Conservation (phyloP, 92 coral and sea anemone genomes). For the Porites divaricata region DNA sequence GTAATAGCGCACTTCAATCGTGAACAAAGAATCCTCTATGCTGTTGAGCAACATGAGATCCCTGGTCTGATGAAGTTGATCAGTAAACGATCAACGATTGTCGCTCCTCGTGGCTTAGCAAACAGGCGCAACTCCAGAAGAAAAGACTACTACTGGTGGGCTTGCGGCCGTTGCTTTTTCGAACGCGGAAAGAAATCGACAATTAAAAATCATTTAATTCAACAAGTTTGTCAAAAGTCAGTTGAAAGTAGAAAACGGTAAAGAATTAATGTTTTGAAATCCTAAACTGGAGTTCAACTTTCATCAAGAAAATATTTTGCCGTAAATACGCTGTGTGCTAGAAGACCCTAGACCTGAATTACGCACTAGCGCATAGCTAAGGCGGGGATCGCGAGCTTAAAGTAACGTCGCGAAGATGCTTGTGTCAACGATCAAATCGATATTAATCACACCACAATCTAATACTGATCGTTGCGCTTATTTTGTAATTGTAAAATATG, state of each 20-base stretch:
- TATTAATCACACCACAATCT: no score
- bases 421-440: no score
- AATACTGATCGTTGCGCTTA: no score
- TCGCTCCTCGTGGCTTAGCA: slow-evolving; percentile 8
- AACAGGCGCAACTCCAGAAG: slow-evolving; percentile 45
- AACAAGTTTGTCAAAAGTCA: slow-evolving; percentile 57
- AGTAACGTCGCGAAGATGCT: no score
- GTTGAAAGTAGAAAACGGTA: slow-evolving; percentile 1
- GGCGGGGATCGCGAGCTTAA: no score
- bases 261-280: no score
- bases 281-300: neutral
- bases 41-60: slow-evolving; percentile 31
- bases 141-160: slow-evolving; percentile 64
- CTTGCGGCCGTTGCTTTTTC: slow-evolving; percentile 62
- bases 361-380: no score
- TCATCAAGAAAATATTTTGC: no score
- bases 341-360: no score
- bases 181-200: slow-evolving; percentile 67
- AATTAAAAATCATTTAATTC: slow-evolving; percentile 56
- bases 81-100: neutral
- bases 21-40: neutral
- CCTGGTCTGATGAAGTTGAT: slow-evolving; percentile 37
- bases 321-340: neutral
- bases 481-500: no score
- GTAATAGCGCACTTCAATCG: slow-evolving; percentile 13